Evolutionary conservation across 2,113 vertebrate species (phyloP).

Genomic region (Hippocampus comes): DNA sequence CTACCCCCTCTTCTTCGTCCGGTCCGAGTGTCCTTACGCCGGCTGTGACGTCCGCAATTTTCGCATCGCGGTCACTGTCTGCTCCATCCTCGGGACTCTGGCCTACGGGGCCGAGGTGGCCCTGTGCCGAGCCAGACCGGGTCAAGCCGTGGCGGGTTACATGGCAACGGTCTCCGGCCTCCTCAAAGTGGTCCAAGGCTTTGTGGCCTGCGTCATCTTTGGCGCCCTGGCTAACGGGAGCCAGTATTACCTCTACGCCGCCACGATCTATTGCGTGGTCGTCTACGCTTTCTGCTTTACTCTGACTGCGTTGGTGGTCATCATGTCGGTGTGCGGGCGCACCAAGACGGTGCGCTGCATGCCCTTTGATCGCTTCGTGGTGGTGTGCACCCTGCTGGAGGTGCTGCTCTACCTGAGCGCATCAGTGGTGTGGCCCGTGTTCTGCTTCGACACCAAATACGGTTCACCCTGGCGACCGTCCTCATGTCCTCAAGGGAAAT

Average conservation of each 20-base stretch:
- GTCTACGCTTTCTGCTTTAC: slow-evolving; percentile 85
- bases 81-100: slow-evolving; percentile 77
- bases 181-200: slow-evolving; percentile 90
- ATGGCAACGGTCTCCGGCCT: slow-evolving; percentile 89
- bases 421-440: slow-evolving; percentile 87
- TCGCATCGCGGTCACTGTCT: slow-evolving; percentile 82
- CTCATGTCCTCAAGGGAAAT: slow-evolving; percentile 76
- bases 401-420: slow-evolving; percentile 87
- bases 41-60: slow-evolving; percentile 79
- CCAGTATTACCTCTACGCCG: slow-evolving; percentile 73
- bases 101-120: slow-evolving; percentile 78
- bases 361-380: slow-evolving; percentile 81
- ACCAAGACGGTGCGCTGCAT: slow-evolving; percentile 67
- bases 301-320: slow-evolving; percentile 76
- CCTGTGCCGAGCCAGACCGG: slow-evolving; percentile 80
- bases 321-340: slow-evolving; percentile 78
- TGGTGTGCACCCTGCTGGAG: slow-evolving; percentile 80
- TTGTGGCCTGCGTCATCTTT: slow-evolving; percentile 87
- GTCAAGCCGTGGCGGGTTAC: slow-evolving; percentile 79
- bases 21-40: slow-evolving; percentile 73
- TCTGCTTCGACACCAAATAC: slow-evolving; percentile 88
- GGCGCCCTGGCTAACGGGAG: slow-evolving; percentile 81
- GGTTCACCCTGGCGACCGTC: slow-evolving; percentile 76
- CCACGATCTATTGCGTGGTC: slow-evolving; percentile 83
- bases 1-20: slow-evolving; percentile 83